Evolutionary conservation across 2,113 vertebrate species (phyloP).

Genomic region (Dissostichus mawsoni): DNA sequence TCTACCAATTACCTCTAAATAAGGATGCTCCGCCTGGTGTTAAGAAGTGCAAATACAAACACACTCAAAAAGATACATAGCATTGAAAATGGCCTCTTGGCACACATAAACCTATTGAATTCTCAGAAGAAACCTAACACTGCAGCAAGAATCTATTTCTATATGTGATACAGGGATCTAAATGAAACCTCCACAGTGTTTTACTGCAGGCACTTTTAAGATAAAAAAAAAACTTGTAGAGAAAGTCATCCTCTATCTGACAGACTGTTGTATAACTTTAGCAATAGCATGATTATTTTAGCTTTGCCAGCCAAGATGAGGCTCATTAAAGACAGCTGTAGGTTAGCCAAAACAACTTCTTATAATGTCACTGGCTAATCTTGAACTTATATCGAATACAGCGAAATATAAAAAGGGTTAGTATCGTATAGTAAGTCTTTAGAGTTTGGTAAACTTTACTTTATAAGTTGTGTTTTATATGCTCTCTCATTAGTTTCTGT

Average conservation of each 20-base stretch:
- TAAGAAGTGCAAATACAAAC: slow-evolving; percentile 13
- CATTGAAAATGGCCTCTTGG: neutral
- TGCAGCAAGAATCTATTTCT: neutral
- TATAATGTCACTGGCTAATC: neutral
- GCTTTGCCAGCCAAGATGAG: neutral
- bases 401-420: too few relatives aligned
- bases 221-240: slow-evolving; percentile 12
- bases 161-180: neutral
- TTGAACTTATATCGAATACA: neutral
- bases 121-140: neutral
- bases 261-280: neutral
- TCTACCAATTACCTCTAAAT: neutral
- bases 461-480: neutral
- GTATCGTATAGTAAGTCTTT: too few relatives aligned
- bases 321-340: slow-evolving; percentile 3
- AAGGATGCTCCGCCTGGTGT: neutral
- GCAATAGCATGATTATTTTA: slow-evolving; percentile 22
- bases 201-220: slow-evolving; percentile 3
- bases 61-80: neutral
- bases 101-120: neutral
- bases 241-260: neutral
- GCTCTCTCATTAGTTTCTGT: neutral
- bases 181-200: neutral
- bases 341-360: neutral
- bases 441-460: too few relatives aligned